Conservation (phyloP, 2,888 invertebrate species). For the Acheta domesticus region DNA sequence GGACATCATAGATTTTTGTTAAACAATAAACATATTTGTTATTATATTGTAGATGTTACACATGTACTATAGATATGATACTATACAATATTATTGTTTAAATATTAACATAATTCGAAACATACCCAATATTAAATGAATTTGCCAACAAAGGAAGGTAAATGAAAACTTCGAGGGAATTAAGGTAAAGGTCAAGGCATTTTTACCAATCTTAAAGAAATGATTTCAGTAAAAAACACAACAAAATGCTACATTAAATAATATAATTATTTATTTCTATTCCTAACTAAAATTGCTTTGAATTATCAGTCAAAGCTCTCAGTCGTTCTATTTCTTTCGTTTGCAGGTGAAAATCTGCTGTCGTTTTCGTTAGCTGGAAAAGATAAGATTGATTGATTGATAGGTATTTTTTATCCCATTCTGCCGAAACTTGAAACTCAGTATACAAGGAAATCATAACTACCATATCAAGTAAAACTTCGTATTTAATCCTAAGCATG, state of each 20-base stretch:
- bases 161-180: too few relatives aligned
- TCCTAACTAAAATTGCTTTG: not conserved
- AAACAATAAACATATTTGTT: too few relatives aligned
- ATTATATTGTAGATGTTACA: too few relatives aligned
- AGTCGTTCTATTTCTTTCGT: conserved; percentile 56
- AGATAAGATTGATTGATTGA: too few relatives aligned
- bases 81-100: too few relatives aligned
- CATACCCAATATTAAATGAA: too few relatives aligned
- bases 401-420: not conserved
- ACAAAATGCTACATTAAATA: not conserved
- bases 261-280: not conserved
- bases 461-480: conserved; percentile 76
- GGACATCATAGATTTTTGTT: too few relatives aligned
- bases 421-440: conserved; percentile 29
- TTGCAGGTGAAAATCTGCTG: conserved; percentile 55
- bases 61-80: too few relatives aligned
- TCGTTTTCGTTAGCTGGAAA: conserved; percentile 61
- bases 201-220: not conserved
- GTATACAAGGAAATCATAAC: too few relatives aligned
- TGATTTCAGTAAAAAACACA: not conserved
- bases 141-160: too few relatives aligned
- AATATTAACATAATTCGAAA: too few relatives aligned
- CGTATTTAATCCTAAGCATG: conserved; percentile 68
- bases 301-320: not conserved
- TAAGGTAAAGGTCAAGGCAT: not conserved